A percentile compares a stretch with the other conserved stretches of the same genome.
phyloP scores from a whole-genome alignment of 1,140 invertebrate species.

The Campoletis sonorensis region DNA sequence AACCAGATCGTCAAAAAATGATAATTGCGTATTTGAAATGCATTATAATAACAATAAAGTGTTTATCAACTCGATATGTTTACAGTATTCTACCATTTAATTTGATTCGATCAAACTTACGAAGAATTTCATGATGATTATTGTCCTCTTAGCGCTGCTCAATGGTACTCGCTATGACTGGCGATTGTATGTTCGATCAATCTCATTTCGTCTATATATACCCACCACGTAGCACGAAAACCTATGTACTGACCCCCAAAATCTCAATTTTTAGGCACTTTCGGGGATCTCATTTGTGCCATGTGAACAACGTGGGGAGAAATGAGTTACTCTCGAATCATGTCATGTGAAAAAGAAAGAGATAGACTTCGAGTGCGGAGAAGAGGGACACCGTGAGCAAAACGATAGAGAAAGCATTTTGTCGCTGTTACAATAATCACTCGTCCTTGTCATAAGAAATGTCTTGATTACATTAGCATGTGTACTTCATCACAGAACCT shows the following conservation, averaged over 20 bases:
- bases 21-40: too few relatives aligned
- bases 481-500: not conserved
- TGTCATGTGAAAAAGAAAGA: not conserved
- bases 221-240: not conserved
- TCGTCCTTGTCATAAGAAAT: slow-evolving; percentile 31
- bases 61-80: too few relatives aligned
- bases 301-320: slow-evolving; percentile 9
- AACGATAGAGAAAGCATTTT: slow-evolving; percentile 5
- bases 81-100: too few relatives aligned
- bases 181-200: slow-evolving; percentile 53
- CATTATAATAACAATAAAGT: too few relatives aligned
- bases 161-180: slow-evolving; percentile 65
- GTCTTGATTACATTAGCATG: not conserved
- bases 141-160: slow-evolving; percentile 56
- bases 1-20: not conserved
- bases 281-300: too few relatives aligned
- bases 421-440: not conserved
- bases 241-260: not conserved
- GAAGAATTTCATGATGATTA: slow-evolving; percentile 60
- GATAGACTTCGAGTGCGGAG: not conserved
- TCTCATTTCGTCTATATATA: slow-evolving; percentile 58
- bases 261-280: not conserved
- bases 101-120: slow-evolving; percentile 61
- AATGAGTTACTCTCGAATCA: not conserved
- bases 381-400: too few relatives aligned